Conservation (phyloP, 2,113 vertebrate species). For the Leptobrachium leishanense region DNA sequence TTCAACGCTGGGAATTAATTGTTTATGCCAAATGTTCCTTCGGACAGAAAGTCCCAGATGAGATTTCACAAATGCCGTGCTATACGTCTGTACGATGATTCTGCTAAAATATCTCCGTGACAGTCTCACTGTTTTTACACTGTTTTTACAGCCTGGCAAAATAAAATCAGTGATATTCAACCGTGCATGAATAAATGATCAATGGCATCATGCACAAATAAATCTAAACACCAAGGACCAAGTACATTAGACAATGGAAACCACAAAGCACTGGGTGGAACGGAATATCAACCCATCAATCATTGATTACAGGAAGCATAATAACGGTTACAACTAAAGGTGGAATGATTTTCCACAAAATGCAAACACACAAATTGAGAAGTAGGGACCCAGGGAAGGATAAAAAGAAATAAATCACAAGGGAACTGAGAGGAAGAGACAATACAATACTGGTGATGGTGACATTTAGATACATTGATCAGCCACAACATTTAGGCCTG, state of each 20-base stretch:
- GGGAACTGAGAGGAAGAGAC: too few relatives aligned
- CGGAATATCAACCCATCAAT: too few relatives aligned
- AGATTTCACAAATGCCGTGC: neutral
- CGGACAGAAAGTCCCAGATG: neutral
- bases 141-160: neutral
- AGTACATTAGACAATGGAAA: constrained; percentile 4
- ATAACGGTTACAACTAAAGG: too few relatives aligned
- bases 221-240: constrained; percentile 5
- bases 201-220: constrained; percentile 22
- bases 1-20: neutral
- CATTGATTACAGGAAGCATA: too few relatives aligned
- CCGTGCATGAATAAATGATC: constrained; percentile 29
- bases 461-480: too few relatives aligned
- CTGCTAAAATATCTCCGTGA: neutral
- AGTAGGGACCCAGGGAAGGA: too few relatives aligned
- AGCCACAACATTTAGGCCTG: too few relatives aligned
- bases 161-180: constrained; percentile 22
- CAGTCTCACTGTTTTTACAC: neutral
- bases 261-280: neutral
- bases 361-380: too few relatives aligned
- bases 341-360: too few relatives aligned
- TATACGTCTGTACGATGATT: neutral
- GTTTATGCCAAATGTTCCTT: neutral
- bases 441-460: too few relatives aligned
- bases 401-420: too few relatives aligned